Percentiles rank a stretch among this genome's conserved stretches.
Evolutionary conservation across 2,797 vertebrate genomes (phyloP).

Genomic region (Periparus ater): DNA sequence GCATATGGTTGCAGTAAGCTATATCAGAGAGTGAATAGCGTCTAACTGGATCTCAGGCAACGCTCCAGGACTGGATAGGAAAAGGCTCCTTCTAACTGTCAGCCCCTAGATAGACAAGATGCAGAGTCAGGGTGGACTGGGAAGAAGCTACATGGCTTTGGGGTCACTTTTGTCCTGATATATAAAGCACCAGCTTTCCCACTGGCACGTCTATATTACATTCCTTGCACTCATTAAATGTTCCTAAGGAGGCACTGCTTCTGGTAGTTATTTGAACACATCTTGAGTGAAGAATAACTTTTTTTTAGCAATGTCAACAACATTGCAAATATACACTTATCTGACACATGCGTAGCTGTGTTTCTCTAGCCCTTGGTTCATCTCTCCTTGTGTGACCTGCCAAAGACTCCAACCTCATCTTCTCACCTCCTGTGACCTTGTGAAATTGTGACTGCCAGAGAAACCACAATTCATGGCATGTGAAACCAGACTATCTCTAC

Average conservation of each 20-base stretch:
- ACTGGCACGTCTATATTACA: not conserved
- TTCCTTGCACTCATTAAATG: not conserved
- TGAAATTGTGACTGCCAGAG: not conserved
- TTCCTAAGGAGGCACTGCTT: not conserved
- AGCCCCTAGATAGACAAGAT: not conserved
- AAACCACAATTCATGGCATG: not conserved
- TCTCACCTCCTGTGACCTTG: not conserved
- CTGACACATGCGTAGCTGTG: not conserved
- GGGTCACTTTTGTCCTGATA: not conserved
- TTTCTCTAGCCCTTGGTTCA: not conserved
- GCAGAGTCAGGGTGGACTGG: not conserved
- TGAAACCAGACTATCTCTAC: not conserved
- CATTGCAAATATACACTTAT: not conserved
- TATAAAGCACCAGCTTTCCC: not conserved
- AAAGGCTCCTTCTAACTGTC: not conserved
- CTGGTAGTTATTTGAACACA: not conserved
- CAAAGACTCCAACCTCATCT: not conserved
- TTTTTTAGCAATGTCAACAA: not conserved
- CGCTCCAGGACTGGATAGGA: not conserved
- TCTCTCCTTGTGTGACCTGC: not conserved
- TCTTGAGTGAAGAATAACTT: not conserved
- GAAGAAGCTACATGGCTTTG: not conserved
- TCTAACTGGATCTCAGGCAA: not conserved
- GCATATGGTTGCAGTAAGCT: conserved; percentile 18
- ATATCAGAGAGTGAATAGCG: not conserved